phyloP scores from a whole-genome alignment of 1,140 invertebrate species.

The Bathynomus jamesi region DNA sequence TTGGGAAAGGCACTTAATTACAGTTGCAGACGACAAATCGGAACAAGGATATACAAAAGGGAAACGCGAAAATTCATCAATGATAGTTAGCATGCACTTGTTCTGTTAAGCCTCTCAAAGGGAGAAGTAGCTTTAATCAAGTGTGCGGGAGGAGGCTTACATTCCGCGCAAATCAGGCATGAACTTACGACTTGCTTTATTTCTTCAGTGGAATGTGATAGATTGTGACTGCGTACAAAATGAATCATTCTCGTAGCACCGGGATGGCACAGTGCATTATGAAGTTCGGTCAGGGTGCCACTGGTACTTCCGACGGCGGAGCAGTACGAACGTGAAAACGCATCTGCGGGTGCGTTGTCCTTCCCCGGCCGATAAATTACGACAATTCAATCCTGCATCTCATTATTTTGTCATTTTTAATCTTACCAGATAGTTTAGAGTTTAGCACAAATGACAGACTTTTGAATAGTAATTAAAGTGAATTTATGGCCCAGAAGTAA shows the following conservation, averaged over 20 bases:
- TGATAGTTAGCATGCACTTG: neutral
- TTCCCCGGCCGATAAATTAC: slow-evolving; percentile 8
- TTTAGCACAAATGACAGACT: slow-evolving; percentile 22
- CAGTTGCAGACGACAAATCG: slow-evolving; percentile 9
- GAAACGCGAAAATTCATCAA: too few relatives aligned
- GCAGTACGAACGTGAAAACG: slow-evolving; percentile 1
- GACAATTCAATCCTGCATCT: slow-evolving; percentile 21
- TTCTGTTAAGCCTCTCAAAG: neutral
- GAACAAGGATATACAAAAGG: slow-evolving; percentile 6
- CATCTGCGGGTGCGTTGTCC: slow-evolving; percentile 9
- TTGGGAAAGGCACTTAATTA: slow-evolving; percentile 13
- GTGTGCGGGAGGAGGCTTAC: neutral
- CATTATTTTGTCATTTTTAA: slow-evolving; percentile 22
- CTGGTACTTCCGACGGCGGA: neutral
- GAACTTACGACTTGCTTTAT: slow-evolving; percentile 5
- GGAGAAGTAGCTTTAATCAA: neutral
- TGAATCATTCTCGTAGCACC: slow-evolving; percentile 14
- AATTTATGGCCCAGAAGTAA: slow-evolving; percentile 6
- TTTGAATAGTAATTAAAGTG: slow-evolving; percentile 8
- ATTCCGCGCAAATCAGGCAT: slow-evolving; percentile 1
- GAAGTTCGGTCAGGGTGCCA: slow-evolving; percentile 4
- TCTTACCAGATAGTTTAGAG: slow-evolving; percentile 11
- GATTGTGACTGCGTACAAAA: slow-evolving; percentile 8
- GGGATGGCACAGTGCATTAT: slow-evolving; percentile 15
- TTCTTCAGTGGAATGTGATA: slow-evolving; percentile 6